Base-by-base conservation (phyloP, 2,113 vertebrate genomes). In the Tyto alba region DNA sequence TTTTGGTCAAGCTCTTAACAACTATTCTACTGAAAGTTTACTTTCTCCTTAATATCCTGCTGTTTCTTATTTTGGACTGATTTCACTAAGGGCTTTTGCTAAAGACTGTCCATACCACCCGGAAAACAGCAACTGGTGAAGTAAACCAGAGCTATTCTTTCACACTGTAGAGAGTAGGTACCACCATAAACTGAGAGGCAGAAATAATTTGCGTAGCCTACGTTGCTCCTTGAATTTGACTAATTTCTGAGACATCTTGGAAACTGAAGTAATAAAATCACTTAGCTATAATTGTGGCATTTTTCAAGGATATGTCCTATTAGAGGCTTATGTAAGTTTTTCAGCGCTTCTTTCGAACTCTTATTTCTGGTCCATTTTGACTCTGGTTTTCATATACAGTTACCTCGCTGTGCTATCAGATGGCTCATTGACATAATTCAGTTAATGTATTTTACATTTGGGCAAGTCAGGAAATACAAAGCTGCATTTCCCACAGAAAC, bases 381-480 rank as follows among this genome's bases (percentile, higher is more conserved):
- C 36, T 56, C 88, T 91, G 82, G 2, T 90, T 94, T 95, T 93
- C 71, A 55, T 77, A 8, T 47, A 48, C 40, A 19, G 8, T 76
- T 50, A 32, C 62, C 12, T 89, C 25, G 13, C 48, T 1, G 2
- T 90, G 92, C 68, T 81, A 55, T 86, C 41, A 60, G 45, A 14
- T 60, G 32, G 66, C 69, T 93, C 41, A 29, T 0, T 85, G 75
- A 20, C 45, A 71, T 69, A 64, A 57, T 45, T 78, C 64, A 78
- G 72, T 96, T 90, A 71, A 92, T 93, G 14, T n/a, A 64, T 92
- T 94, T 96, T 84, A 84, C 57, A 60, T 94, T 80, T 9, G 10
- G 34, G 30, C 68, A 63, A 72, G 30, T 78, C 56, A 89, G 64
- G 69, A 78, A 90, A 62, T 48, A 43, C 90, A 82, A 67, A 83